Base-by-base conservation (phyloP, 2,797 vertebrate genomes). In the Tiaroga cobitis region DNA sequence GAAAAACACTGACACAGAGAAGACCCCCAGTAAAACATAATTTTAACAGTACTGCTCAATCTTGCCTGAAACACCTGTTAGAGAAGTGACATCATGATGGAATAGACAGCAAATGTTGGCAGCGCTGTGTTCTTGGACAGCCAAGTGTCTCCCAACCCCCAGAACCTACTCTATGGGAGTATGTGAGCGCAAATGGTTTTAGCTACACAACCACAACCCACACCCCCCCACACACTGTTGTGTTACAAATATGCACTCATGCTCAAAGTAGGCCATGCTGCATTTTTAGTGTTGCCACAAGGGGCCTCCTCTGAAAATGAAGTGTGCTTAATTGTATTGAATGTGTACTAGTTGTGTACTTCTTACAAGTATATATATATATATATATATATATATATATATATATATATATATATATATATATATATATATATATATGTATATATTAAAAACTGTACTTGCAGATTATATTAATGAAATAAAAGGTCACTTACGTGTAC, bases 41-140 rank as follows among this genome's bases (percentile, higher is more conserved):
- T 29, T 77, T 68, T 65, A 37, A 51, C n/a, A 19, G 54, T 29
- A n/a, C 59, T 77, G 29, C 51, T 32, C 46, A 74, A 7, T 41
- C 75, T 73, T 46, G 24, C 43, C 68, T 69, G 34, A 13, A 76
- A 34, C 81, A 80, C 67, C 76, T 73, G 75, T 79, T 80, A 34
- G 18, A 51, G 80, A 79, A 13, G 29, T 74, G 67, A 32, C 56
- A 39, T 32, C 43, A 74, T 74, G 41, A 39, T 34, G 80, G 49
- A 79, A 73, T 69, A 78, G 63, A 85, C 72, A 80, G 63, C 80
- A 85, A 73, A 88, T 82, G 63, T 82, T 83, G 59, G 74, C 87
- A 87, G 21, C 19, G 65, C 63, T 24, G 32, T 56, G 21, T 37
- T 32, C 78, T 49, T 85, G 63, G 78, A 39, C 83, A 84, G 75